Evolutionary conservation across 2,888 invertebrate genomes (phyloP).

Genomic region (Eupithecia inturbata): DNA sequence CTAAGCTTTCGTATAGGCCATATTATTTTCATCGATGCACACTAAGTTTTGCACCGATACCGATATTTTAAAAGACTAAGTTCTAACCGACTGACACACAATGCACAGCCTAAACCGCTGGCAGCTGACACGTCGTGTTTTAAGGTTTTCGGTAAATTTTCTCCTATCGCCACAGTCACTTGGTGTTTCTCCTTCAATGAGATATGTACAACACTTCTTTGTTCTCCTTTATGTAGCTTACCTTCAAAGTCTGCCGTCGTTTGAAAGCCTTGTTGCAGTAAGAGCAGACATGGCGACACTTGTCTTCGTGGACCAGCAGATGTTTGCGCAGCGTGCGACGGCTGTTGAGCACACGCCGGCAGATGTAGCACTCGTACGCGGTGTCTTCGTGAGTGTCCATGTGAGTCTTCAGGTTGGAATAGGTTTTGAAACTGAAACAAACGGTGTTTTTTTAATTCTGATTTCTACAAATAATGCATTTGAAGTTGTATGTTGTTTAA

Average conservation of each 20-base stretch:
- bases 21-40: background rate
- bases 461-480: no score
- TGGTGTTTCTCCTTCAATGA: background rate
- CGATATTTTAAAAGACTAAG: background rate
- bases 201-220: background rate
- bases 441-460: background rate
- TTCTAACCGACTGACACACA: background rate
- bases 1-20: background rate
- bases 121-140: background rate
- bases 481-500: no score
- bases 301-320: slow-evolving; percentile 80
- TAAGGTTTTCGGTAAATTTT: background rate
- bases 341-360: slow-evolving; percentile 80
- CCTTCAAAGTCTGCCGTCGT: slow-evolving; percentile 79
- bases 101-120: background rate
- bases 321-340: slow-evolving; percentile 82
- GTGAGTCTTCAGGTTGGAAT: slow-evolving; percentile 82
- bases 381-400: slow-evolving; percentile 83
- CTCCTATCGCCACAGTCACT: background rate
- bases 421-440: slow-evolving; percentile 78
- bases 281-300: slow-evolving; percentile 80
- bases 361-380: slow-evolving; percentile 81
- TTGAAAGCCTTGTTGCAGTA: slow-evolving; percentile 84
- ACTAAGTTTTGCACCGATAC: background rate
- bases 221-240: slow-evolving; percentile 37